Conservation (phyloP, 2,113 vertebrate genomes). For the Phalacrocorax carbo region DNA sequence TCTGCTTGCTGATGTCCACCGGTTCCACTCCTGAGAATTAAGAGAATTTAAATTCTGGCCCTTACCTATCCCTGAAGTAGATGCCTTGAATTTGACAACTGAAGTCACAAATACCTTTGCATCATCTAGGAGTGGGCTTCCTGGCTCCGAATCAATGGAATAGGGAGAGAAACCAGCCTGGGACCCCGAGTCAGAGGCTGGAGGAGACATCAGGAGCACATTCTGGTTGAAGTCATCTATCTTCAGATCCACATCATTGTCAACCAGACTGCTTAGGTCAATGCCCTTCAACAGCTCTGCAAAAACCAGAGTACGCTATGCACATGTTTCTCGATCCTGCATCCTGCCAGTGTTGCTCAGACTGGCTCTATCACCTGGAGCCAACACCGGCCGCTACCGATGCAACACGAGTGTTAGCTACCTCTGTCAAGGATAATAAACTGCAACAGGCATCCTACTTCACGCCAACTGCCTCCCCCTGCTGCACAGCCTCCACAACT, state of each 20-base stretch:
- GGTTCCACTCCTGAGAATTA: not conserved
- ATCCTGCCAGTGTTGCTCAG: not conserved
- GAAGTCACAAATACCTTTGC: slow-evolving; percentile 80
- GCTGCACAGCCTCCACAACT: slow-evolving; percentile 49
- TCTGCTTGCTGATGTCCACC: not conserved
- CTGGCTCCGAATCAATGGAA: slow-evolving; percentile 94
- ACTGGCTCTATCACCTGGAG: not conserved
- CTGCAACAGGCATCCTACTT: not conserved
- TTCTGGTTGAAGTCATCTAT: slow-evolving; percentile 86
- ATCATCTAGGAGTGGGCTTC: slow-evolving; percentile 91
- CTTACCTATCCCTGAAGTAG: not conserved
- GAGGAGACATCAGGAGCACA: slow-evolving; percentile 90
- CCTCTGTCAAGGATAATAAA: not conserved
- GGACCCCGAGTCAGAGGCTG: slow-evolving; percentile 93
- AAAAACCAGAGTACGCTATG: slow-evolving; percentile 15
- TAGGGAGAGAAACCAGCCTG: slow-evolving; percentile 92
- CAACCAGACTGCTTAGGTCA: slow-evolving; percentile 80
- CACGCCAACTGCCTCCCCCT: not conserved
- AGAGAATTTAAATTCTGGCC: not conserved
- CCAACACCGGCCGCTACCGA: not conserved
- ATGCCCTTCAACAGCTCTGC: slow-evolving; percentile 80
- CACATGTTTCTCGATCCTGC: not conserved
- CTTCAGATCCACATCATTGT: slow-evolving; percentile 87
- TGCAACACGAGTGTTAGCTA: fast-evolving
- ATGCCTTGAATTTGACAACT: not conserved